Evolutionary conservation across 2,113 vertebrate genomes (phyloP).

Genomic region (Hemicordylus capensis): DNA sequence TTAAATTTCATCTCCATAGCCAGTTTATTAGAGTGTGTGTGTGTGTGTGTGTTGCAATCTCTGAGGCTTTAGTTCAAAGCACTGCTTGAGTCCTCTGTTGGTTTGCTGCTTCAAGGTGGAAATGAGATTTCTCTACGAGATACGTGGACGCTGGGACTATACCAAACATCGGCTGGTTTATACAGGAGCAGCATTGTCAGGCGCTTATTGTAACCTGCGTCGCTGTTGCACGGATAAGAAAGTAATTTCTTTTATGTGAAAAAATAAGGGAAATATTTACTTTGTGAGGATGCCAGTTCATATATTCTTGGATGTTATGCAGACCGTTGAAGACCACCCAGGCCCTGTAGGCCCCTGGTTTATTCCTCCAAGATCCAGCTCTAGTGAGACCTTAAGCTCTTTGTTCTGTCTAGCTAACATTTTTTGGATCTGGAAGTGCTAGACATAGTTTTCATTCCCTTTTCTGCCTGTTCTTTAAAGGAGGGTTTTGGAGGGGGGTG

Average conservation of each 20-base stretch:
- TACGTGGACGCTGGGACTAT: background rate
- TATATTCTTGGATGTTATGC: constrained; percentile 60
- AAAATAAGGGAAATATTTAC: constrained; percentile 70
- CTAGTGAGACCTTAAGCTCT: constrained; percentile 43
- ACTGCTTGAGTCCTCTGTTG: background rate
- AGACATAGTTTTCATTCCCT: constrained; percentile 42
- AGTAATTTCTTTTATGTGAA: constrained; percentile 61
- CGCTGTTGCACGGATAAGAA: constrained; percentile 56
- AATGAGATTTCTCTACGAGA: constrained; percentile 17
- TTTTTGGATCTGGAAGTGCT: constrained; percentile 4
- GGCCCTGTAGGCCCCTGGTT: constrained; percentile 52
- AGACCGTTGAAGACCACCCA: constrained; percentile 76
- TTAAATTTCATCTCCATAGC: constrained; percentile 21
- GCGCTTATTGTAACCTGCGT: background rate
- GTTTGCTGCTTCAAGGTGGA: background rate
- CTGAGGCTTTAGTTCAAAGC: constrained; percentile 23
- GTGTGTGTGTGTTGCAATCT: background rate
- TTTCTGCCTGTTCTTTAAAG: background rate
- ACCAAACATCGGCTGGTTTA: constrained; percentile 20
- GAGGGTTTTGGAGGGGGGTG: fast-evolving
- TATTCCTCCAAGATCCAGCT: constrained; percentile 55
- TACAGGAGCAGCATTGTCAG: constrained; percentile 20
- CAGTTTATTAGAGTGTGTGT: background rate
- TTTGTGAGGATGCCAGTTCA: constrained; percentile 65
- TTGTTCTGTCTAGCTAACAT: constrained; percentile 40